Evolutionary conservation across 2,113 vertebrate genomes (phyloP).

Genomic region (Pavo muticus): DNA sequence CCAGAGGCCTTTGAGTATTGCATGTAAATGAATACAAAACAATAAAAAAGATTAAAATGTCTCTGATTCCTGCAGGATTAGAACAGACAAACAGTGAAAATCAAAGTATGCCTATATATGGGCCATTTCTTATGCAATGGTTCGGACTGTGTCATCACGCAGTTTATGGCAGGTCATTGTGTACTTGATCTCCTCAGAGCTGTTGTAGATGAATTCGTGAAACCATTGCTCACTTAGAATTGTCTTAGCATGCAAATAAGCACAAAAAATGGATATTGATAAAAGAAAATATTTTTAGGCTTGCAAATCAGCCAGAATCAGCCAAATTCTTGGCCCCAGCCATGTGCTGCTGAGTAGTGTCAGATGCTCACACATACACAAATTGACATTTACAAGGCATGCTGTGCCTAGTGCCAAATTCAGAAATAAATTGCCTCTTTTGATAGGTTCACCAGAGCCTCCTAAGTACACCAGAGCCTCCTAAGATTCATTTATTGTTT

Average conservation of each 20-base stretch:
- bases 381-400: conserved; percentile 74
- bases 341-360: conserved; percentile 69
- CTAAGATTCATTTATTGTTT: conserved; percentile 68
- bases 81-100: conserved; percentile 49
- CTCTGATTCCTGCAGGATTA: conserved; percentile 42
- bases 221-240: conserved; percentile 4
- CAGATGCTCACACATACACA: conserved; percentile 63
- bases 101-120: conserved; percentile 59
- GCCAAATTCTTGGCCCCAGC: conserved; percentile 69
- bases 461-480: conserved; percentile 43
- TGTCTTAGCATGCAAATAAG: conserved; percentile 62
- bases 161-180: conserved; percentile 42
- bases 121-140: conserved; percentile 50
- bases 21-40: conserved; percentile 40
- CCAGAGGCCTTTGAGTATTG: conserved; percentile 36
- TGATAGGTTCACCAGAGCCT: conserved; percentile 57
- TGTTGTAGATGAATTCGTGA: not conserved
- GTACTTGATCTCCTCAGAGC: conserved; percentile 35
- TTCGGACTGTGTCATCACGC: conserved; percentile 20
- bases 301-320: conserved; percentile 48
- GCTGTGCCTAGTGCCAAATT: conserved; percentile 39
- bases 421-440: conserved; percentile 53
- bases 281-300: conserved; percentile 75
- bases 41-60: conserved; percentile 36
- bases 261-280: conserved; percentile 70